These are phyloP conservation scores for Bothrops jararaca DNA, from an alignment of 2,113 vertebrate species.

Conservation along the genomic window DNA sequence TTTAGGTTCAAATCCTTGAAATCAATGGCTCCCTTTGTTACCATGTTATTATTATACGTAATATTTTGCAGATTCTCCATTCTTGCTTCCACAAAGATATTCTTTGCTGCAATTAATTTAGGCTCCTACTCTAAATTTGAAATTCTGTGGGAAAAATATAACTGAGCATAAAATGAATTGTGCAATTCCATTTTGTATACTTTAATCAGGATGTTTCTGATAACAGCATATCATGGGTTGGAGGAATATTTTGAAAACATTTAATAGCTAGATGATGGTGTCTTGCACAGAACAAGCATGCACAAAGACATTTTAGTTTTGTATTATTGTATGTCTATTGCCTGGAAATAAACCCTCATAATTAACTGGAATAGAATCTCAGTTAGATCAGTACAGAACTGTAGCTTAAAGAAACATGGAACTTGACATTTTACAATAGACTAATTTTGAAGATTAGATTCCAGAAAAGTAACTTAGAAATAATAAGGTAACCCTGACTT, in stretches of 20 bases:
- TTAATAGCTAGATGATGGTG: not conserved
- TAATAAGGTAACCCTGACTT: not conserved
- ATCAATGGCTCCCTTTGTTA: not conserved
- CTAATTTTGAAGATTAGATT: conserved; percentile 8
- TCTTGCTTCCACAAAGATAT: not conserved
- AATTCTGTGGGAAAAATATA: not conserved
- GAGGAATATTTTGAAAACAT: not conserved
- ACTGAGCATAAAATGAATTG: not conserved
- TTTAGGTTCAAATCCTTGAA: not conserved
- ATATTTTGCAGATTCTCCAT: not conserved
- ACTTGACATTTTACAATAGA: conserved; percentile 5
- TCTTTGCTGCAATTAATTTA: not conserved
- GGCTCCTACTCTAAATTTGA: not conserved
- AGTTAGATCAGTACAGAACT: not conserved
- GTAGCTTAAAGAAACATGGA: not conserved
- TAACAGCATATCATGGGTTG: not conserved
- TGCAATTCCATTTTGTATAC: not conserved
- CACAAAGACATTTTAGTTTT: not conserved
- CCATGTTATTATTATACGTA: no score
- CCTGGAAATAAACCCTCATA: not conserved
- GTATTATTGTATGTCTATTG: not conserved
- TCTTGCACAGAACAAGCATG: not conserved
- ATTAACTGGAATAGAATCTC: not conserved
- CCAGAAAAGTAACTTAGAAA: not conserved
- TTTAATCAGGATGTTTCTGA: not conserved